These are phyloP conservation scores for Sericinus montela DNA, from an alignment of 2,888 invertebrate species.

Conservation along the genomic window DNA sequence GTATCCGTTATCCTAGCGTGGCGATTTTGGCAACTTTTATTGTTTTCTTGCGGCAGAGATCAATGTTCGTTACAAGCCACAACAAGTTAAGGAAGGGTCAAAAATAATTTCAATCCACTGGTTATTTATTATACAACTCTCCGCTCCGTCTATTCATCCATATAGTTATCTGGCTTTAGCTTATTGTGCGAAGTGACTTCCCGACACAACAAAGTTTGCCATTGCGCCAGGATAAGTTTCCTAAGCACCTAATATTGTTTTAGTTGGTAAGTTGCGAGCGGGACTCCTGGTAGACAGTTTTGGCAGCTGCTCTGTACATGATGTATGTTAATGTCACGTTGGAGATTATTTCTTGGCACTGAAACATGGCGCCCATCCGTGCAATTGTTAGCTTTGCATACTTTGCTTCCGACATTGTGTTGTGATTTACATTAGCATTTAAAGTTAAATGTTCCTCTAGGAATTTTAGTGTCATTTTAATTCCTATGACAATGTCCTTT, in stretches of 20 bases:
- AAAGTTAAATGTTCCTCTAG: constrained; percentile 1
- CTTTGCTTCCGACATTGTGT: constrained; percentile 44
- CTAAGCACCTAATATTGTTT: constrained; percentile 68
- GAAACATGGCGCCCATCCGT: constrained; percentile 51
- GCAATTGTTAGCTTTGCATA: constrained; percentile 58
- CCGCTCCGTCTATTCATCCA: too few species aligned
- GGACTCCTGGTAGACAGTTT: constrained; percentile 59
- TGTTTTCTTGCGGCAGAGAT: too few species aligned
- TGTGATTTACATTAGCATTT: constrained; percentile 26
- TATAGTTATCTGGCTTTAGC: not conserved
- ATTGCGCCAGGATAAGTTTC: constrained; percentile 40
- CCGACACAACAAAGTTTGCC: constrained; percentile 26
- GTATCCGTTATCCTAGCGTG: too few species aligned
- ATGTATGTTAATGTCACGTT: constrained; percentile 74
- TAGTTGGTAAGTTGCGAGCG: constrained; percentile 57
- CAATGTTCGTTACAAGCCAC: too few species aligned
- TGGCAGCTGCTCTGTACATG: constrained; percentile 65
- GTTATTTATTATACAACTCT: too few species aligned
- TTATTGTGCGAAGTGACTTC: constrained; percentile 16
- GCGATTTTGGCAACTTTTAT: too few species aligned
- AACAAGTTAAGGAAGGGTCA: too few species aligned
- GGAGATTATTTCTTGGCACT: constrained; percentile 76
- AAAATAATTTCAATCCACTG: too few species aligned
- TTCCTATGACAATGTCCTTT: too few species aligned
- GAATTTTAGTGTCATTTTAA: constrained; percentile 1